Percentiles rank a stretch among this genome's conserved stretches.
phyloP scores from a whole-genome alignment of 1,140 invertebrate species.

The Chironomus tepperi region DNA sequence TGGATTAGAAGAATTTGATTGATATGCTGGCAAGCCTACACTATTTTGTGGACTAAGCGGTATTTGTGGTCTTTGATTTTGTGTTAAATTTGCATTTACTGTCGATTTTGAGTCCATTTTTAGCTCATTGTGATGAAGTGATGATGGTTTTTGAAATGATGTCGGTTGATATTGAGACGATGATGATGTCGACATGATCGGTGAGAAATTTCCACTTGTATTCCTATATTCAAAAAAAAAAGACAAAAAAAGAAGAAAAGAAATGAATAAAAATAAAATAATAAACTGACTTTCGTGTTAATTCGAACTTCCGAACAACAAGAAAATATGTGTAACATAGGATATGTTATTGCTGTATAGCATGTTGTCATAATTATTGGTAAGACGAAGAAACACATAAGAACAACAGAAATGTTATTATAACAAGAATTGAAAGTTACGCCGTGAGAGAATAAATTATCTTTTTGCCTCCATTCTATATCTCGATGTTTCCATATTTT shows the following conservation, averaged over 20 bases:
- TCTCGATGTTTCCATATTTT: neutral
- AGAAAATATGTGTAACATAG: too few relatives aligned
- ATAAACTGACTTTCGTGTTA: too few relatives aligned
- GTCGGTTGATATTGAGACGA: neutral
- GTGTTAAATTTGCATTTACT: neutral
- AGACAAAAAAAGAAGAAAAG: too few relatives aligned
- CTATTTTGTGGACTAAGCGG: neutral
- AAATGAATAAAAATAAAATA: too few relatives aligned
- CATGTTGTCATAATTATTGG: slow-evolving; percentile 7
- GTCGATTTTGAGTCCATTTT: too few relatives aligned
- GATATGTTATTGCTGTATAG: neutral
- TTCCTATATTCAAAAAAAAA: too few relatives aligned
- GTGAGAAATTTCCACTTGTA: neutral
- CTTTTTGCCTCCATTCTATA: neutral
- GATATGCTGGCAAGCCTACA: neutral
- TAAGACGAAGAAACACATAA: neutral
- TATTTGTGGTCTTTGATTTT: neutral
- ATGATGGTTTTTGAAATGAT: neutral
- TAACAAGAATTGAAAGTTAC: slow-evolving; percentile 8
- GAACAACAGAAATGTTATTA: slow-evolving; percentile 1
- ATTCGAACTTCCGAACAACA: too few relatives aligned
- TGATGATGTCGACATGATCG: neutral
- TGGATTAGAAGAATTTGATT: slow-evolving; percentile 6
- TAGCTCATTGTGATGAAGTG: neutral
- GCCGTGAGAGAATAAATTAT: slow-evolving; percentile 12